Evolutionary conservation across 2,113 vertebrate species (phyloP).

Genomic region (Myrmecobius fasciatus): DNA sequence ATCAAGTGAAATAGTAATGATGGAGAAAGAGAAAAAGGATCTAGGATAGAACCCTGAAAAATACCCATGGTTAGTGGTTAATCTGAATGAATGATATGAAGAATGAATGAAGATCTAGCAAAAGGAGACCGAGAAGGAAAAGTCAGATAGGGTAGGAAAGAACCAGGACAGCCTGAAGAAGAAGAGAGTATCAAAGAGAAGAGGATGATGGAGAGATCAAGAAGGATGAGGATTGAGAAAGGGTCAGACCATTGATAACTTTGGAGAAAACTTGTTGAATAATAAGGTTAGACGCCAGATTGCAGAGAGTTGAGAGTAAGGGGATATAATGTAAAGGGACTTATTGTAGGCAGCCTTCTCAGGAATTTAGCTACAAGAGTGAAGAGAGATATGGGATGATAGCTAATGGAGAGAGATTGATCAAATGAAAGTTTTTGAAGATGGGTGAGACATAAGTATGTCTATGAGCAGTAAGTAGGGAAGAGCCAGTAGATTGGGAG

Average conservation of each 20-base stretch:
- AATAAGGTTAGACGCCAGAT: not conserved
- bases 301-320: not conserved
- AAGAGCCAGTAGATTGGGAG: not conserved
- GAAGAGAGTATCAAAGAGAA: not conserved
- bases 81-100: not conserved
- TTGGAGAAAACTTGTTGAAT: not conserved
- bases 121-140: not conserved
- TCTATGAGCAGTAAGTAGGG: not conserved
- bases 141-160: not conserved
- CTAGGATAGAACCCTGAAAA: not conserved
- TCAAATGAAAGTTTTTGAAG: not conserved
- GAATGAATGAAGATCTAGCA: not conserved
- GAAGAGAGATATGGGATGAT: not conserved
- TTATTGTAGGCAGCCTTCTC: not conserved
- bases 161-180: not conserved
- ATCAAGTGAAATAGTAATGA: not conserved
- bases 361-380: not conserved
- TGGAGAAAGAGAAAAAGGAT: not conserved
- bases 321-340: not conserved
- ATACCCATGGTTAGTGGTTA: not conserved
- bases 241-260: not conserved
- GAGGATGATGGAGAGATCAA: not conserved
- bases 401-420: not conserved
- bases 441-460: not conserved
- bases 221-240: not conserved